A percentile compares a stretch with the other conserved stretches of the same genome.
phyloP scores from a whole-genome alignment of 2,888 invertebrate species.

The Tenthredo distinguenda region DNA sequence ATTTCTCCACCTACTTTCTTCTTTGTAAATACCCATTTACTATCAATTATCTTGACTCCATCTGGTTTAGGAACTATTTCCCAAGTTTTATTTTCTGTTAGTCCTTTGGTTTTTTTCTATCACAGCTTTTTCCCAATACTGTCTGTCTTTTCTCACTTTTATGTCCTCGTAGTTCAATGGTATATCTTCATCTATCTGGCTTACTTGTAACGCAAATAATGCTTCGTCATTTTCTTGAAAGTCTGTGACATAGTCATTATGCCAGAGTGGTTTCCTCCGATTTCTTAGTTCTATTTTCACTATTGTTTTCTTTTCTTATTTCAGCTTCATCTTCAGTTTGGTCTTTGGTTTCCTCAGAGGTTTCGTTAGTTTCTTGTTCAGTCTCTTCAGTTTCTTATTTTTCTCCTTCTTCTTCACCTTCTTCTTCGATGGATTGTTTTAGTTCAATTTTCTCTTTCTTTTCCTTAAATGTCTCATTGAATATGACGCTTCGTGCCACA shows the following conservation, averaged over 20 bases:
- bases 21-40: conserved; percentile 53
- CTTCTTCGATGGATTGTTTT: conserved; percentile 7
- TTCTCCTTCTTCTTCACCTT: conserved; percentile 14
- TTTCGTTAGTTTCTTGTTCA: conserved; percentile 28
- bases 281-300: conserved; percentile 10
- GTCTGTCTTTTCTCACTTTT: not conserved
- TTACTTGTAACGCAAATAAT: conserved; percentile 24
- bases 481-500: conserved; percentile 53
- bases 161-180: conserved; percentile 48
- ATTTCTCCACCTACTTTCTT: not conserved
- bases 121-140: conserved; percentile 11
- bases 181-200: conserved; percentile 22
- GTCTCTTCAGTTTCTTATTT: not conserved
- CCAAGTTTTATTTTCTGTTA: conserved; percentile 41
- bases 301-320: conserved; percentile 3
- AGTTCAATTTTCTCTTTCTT: not conserved
- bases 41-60: conserved; percentile 44
- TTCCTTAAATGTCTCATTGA: conserved; percentile 48
- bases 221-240: conserved; percentile 16
- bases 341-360: conserved; percentile 10
- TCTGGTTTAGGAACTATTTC: conserved; percentile 43
- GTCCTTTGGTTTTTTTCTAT: not conserved
- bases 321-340: not conserved
- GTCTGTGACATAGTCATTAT: conserved; percentile 39
- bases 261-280: conserved; percentile 39